phyloP scores from a whole-genome alignment of 2,888 invertebrate genomes.

The Aethes cnicana region DNA sequence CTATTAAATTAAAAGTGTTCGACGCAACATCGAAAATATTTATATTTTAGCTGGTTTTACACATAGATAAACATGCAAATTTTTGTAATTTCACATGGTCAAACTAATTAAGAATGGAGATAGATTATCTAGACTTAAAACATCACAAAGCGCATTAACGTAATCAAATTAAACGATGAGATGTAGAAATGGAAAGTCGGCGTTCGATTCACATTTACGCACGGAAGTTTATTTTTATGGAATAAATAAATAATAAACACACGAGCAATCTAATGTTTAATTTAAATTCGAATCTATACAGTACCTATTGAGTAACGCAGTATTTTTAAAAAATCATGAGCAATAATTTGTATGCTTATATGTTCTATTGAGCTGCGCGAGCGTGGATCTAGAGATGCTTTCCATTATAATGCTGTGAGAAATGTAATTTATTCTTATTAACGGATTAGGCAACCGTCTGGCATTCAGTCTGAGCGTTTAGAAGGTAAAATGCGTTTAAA shows the following conservation, averaged over 20 bases:
- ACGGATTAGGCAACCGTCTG: background rate
- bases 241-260: too few relatives aligned
- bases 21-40: too few relatives aligned
- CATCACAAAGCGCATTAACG: too few relatives aligned
- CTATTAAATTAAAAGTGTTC: too few relatives aligned
- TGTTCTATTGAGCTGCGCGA: background rate
- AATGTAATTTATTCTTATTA: conserved; percentile 10
- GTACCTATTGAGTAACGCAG: background rate
- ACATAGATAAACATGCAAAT: too few relatives aligned
- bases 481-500: conserved; percentile 1
- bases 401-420: conserved; percentile 1
- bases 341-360: background rate
- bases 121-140: background rate
- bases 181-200: too few relatives aligned
- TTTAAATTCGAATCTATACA: background rate
- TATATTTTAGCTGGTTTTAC: too few relatives aligned
- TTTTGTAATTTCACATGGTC: too few relatives aligned
- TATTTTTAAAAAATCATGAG: conserved; percentile 1
- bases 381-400: background rate
- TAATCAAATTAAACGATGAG: too few relatives aligned
- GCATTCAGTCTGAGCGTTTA: conserved; percentile 1
- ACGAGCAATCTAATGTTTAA: background rate
- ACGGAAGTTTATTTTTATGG: too few relatives aligned
- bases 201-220: too few relatives aligned
- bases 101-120: too few relatives aligned